Evolutionary conservation across 2,113 vertebrate genomes (phyloP).

Genomic region (Leptobrachium ailaonicum): DNA sequence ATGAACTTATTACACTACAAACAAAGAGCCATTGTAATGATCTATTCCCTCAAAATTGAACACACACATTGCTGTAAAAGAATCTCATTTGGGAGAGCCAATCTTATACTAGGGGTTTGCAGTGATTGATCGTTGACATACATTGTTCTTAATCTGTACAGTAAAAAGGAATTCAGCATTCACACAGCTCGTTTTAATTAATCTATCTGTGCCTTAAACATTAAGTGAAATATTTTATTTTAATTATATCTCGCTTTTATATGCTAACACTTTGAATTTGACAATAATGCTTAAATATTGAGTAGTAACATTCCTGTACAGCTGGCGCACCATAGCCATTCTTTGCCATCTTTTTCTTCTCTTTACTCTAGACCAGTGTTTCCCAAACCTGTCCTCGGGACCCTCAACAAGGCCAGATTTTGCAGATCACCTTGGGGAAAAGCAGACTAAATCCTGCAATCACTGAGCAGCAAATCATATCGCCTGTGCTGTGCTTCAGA

Average conservation of each 20-base stretch:
- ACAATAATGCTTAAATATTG: too few relatives aligned
- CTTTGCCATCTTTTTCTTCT: too few relatives aligned
- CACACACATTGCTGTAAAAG: constrained; percentile 31
- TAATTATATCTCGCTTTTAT: neutral
- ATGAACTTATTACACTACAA: constrained; percentile 33
- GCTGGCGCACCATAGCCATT: too few relatives aligned
- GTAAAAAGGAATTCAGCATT: constrained; percentile 31
- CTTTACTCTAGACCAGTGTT: too few relatives aligned
- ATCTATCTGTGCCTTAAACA: neutral
- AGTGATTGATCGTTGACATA: constrained; percentile 45
- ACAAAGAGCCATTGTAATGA: constrained; percentile 35
- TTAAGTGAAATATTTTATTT: neutral
- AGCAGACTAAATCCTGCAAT: too few relatives aligned
- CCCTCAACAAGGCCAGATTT: too few relatives aligned
- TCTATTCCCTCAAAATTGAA: constrained; percentile 36
- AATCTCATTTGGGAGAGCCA: constrained; percentile 34
- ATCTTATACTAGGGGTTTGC: constrained; percentile 24
- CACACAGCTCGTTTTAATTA: constrained; percentile 28
- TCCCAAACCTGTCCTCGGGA: too few relatives aligned
- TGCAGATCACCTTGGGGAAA: too few relatives aligned
- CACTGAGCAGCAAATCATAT: too few relatives aligned
- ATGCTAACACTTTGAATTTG: too few relatives aligned
- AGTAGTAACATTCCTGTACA: too few relatives aligned
- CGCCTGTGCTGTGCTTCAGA: too few relatives aligned
- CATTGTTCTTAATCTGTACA: constrained; percentile 37